Percentiles rank a stretch among this genome's conserved stretches.
These are phyloP conservation scores for Aphis craccivora DNA, from an alignment of 1,140 invertebrate species.

Conservation along the genomic window DNA sequence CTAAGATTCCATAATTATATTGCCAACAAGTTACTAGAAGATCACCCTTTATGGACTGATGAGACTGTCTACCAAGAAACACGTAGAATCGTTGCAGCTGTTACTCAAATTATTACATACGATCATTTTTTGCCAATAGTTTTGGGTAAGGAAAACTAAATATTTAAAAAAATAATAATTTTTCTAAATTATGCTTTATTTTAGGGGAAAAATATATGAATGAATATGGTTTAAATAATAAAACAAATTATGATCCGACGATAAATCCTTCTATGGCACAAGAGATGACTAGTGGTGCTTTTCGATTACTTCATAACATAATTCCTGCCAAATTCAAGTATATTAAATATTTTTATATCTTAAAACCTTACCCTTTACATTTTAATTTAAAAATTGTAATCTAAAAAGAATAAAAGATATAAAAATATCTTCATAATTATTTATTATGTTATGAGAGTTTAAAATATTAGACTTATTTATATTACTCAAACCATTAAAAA, in stretches of 20 bases:
- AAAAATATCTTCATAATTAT: not conserved
- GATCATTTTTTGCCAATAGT: constrained; percentile 86
- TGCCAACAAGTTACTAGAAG: constrained; percentile 68
- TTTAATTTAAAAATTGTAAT: not conserved
- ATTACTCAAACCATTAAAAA: not conserved
- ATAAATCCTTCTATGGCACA: not conserved
- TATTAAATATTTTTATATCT: not conserved
- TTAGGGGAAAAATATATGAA: constrained; percentile 16
- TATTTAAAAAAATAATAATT: not conserved
- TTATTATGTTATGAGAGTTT: not conserved
- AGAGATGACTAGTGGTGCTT: constrained; percentile 47
- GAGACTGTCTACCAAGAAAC: constrained; percentile 82
- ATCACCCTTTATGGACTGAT: constrained; percentile 87
- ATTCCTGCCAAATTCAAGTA: constrained; percentile 27
- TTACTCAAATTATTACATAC: constrained; percentile 88
- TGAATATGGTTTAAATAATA: not conserved
- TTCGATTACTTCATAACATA: constrained; percentile 30
- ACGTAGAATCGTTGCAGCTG: constrained; percentile 77
- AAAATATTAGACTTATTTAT: not conserved
- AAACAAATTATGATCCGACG: constrained; percentile 38
- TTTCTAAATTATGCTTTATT: not conserved
- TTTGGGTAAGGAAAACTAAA: constrained; percentile 68
- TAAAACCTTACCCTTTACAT: not conserved
- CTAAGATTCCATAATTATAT: constrained; percentile 85
- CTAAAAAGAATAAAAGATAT: not conserved